Percentiles rank a stretch among this genome's conserved stretches.
Conservation (phyloP, 2,113 vertebrate species). For the Megaleporinus macrocephalus region DNA sequence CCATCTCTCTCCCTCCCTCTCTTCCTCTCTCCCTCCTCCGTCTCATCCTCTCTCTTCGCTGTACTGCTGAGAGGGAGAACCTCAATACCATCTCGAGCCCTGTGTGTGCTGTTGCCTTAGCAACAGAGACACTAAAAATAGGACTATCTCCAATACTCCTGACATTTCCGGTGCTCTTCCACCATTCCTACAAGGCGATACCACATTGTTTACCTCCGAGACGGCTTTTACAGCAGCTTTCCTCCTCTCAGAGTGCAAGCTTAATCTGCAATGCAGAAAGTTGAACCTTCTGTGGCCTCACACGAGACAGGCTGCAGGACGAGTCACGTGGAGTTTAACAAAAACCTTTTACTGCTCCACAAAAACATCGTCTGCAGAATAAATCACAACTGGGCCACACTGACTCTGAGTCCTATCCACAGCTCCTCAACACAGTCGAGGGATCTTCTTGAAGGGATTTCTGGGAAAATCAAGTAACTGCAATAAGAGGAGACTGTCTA, state of each 20-base stretch:
- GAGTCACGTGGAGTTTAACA: neutral
- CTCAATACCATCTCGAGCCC: constrained; percentile 74
- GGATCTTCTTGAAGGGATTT: neutral
- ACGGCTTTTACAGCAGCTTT: constrained; percentile 31
- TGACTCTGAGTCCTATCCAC: neutral
- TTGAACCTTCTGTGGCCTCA: neutral
- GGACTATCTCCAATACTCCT: constrained; percentile 79
- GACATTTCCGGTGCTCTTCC: constrained; percentile 78
- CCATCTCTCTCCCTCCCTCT: neutral
- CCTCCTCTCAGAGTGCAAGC: neutral
- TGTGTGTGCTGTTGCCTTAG: constrained; percentile 79
- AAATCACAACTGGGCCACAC: neutral
- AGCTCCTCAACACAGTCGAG: neutral
- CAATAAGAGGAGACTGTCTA: neutral
- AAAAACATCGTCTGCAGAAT: neutral
- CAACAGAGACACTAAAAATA: constrained; percentile 85
- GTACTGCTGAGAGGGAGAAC: constrained; percentile 80
- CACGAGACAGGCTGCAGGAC: neutral
- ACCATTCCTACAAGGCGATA: constrained; percentile 68
- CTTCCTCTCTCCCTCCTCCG: constrained; percentile 42
- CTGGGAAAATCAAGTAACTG: neutral
- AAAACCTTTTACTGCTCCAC: neutral
- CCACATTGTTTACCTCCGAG: constrained; percentile 40
- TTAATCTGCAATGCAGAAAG: constrained; percentile 16
- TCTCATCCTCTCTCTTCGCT: constrained; percentile 61